These are phyloP conservation scores for Tragopan temminckii DNA, from an alignment of 2,797 vertebrate genomes.

Conservation along the genomic window DNA sequence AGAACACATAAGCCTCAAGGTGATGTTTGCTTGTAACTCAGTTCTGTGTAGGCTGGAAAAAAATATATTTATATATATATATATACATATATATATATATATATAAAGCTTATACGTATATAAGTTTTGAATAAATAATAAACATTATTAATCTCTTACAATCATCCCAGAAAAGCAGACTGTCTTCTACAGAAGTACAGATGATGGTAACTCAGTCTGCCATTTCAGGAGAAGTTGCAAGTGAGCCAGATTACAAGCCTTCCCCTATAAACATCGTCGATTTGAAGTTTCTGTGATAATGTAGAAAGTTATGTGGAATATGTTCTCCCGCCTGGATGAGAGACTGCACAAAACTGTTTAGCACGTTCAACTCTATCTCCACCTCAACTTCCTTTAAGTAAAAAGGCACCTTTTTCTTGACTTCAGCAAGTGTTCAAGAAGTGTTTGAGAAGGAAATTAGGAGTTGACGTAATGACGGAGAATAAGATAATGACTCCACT, in stretches of 20 bases:
- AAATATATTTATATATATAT: too few relatives aligned
- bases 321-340: not conserved
- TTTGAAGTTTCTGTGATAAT: not conserved
- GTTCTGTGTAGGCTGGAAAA: too few relatives aligned
- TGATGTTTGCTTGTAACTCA: too few relatives aligned
- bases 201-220: not conserved
- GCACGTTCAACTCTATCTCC: not conserved
- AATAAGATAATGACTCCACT: not conserved
- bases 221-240: not conserved
- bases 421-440: not conserved
- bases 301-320: not conserved
- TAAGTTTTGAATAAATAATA: not conserved
- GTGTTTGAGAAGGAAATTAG: not conserved
- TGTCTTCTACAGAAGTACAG: not conserved
- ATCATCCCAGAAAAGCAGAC: not conserved
- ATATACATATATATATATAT: too few relatives aligned
- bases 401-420: not conserved
- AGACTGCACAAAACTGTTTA: not conserved
- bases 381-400: not conserved
- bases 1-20: too few relatives aligned
- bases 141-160: not conserved
- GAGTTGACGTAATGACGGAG: not conserved
- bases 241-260: not conserved
- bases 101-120: not conserved
- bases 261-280: not conserved